phyloP scores from a whole-genome alignment of 1,140 invertebrate species.

The Spodoptera litura region DNA sequence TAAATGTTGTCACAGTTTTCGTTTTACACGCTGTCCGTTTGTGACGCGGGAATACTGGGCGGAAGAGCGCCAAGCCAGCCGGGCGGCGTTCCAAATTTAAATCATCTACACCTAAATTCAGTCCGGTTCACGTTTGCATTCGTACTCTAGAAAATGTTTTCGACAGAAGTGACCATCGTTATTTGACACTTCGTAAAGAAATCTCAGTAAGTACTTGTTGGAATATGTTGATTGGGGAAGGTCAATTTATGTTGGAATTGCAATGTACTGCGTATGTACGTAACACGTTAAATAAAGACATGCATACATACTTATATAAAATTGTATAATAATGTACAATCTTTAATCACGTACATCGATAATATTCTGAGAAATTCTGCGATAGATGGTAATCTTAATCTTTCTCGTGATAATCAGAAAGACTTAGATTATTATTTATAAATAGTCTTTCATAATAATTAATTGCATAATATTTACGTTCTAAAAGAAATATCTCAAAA shows the following conservation, averaged over 20 bases:
- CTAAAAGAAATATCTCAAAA: too few species aligned
- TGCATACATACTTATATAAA: too few species aligned
- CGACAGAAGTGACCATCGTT: constrained; percentile 29
- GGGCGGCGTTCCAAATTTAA: constrained; percentile 80
- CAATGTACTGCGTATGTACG: constrained; percentile 1
- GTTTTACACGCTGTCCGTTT: constrained; percentile 64
- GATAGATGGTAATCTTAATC: too few species aligned
- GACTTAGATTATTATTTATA: too few species aligned
- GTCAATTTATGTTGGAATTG: constrained; percentile 18
- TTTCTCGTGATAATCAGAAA: too few species aligned
- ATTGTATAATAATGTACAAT: too few species aligned
- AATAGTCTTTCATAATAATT: too few species aligned
- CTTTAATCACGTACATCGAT: too few species aligned
- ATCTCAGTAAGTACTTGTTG: constrained; percentile 22
- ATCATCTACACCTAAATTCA: constrained; percentile 75
- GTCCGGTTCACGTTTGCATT: constrained; percentile 58
- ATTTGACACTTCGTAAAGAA: constrained; percentile 15
- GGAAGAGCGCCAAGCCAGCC: constrained; percentile 70
- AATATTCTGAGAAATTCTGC: too few species aligned
- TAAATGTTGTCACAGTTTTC: constrained; percentile 56
- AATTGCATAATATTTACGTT: too few species aligned
- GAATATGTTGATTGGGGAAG: constrained; percentile 41
- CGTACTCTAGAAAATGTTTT: constrained; percentile 56
- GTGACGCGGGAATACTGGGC: constrained; percentile 65
- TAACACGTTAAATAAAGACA: neutral